phyloP scores from a whole-genome alignment of 2,113 vertebrate species.

The Phrynocephalus versicolor region DNA sequence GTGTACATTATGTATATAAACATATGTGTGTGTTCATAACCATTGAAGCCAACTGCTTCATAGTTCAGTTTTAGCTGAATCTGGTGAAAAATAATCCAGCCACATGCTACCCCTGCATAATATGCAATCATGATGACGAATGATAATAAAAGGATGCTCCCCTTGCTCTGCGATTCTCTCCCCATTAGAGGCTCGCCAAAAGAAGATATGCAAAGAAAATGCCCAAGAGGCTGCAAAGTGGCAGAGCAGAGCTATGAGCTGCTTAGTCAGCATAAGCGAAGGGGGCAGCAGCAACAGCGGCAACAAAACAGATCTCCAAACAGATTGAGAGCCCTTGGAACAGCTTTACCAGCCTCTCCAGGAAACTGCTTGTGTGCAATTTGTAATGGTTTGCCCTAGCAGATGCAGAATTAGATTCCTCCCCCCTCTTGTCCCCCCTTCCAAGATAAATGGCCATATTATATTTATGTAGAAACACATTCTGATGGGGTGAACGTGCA shows the following conservation, averaged over 20 bases:
- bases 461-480: conserved; percentile 38
- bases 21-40: too few relatives aligned
- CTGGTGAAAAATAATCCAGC: neutral
- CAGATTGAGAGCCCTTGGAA: conserved; percentile 21
- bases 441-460: conserved; percentile 28
- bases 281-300: neutral
- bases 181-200: conserved; percentile 16
- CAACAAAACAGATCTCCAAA: conserved; percentile 7
- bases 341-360: neutral
- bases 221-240: conserved; percentile 4
- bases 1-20: too few relatives aligned
- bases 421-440: neutral
- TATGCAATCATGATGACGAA: conserved; percentile 17
- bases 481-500: conserved; percentile 31
- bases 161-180: neutral
- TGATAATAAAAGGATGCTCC: neutral
- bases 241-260: neutral
- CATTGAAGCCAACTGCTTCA: neutral
- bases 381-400: conserved; percentile 29
- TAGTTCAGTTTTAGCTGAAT: neutral
- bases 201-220: neutral
- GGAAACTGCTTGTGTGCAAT: conserved; percentile 4
- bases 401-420: conserved; percentile 33
- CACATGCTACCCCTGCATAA: neutral
- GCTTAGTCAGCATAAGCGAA: conserved; percentile 18